Conservation (phyloP, 1,140 invertebrate species). For the Bombus affinis region DNA sequence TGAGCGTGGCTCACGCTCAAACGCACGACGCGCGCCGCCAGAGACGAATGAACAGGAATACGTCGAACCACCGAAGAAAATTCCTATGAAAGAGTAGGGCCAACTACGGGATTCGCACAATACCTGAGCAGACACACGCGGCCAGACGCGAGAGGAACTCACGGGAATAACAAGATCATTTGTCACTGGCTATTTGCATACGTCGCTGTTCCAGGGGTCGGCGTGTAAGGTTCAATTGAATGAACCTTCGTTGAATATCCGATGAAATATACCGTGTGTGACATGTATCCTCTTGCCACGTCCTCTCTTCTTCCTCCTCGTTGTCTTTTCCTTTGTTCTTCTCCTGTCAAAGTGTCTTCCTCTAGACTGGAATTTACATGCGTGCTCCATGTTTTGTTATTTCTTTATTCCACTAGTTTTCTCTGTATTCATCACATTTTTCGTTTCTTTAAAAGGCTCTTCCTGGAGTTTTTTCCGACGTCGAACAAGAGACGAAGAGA, state of each 20-base stretch:
- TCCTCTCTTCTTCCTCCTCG: conserved; percentile 51
- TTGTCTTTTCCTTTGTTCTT: conserved; percentile 39
- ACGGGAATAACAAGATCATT: conserved; percentile 81
- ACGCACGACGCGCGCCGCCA: not conserved
- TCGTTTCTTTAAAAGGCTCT: not conserved
- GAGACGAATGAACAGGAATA: conserved; percentile 52
- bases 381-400: conserved; percentile 7
- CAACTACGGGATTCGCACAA: conserved; percentile 48
- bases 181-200: conserved; percentile 81
- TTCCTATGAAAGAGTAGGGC: conserved; percentile 49
- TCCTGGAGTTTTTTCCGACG: not conserved
- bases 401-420: not conserved
- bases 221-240: conserved; percentile 78
- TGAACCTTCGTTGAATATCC: conserved; percentile 78
- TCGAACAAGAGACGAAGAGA: not conserved
- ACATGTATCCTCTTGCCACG: conserved; percentile 62
- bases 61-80: conserved; percentile 58
- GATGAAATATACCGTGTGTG: conserved; percentile 76
- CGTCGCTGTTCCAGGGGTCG: conserved; percentile 70
- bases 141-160: conserved; percentile 39
- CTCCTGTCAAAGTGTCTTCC: not conserved
- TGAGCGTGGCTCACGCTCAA: conserved; percentile 35
- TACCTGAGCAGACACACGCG: conserved; percentile 54
- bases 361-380: not conserved
- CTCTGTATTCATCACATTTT: conserved; percentile 2